Percentiles rank a stretch among this genome's conserved stretches.
Conservation (phyloP, 2,888 invertebrate genomes). For the Synanthedon formicaeformis region DNA sequence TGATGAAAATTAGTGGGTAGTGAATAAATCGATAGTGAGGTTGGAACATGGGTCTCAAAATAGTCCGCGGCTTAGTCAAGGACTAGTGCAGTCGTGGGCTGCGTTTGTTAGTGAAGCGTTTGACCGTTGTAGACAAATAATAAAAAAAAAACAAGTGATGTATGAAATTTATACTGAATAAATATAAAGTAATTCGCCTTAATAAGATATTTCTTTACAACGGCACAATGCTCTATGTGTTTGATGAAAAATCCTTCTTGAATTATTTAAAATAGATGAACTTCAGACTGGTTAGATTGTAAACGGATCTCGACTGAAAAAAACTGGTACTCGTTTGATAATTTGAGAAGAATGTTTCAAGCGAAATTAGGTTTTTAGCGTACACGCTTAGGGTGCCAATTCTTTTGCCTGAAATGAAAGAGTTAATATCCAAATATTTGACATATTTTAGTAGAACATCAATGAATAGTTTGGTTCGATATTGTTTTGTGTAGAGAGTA, state of each 20-base stretch:
- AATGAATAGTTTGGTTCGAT: slow-evolving; percentile 1
- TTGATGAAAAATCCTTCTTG: too few species aligned
- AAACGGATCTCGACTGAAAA: too few species aligned
- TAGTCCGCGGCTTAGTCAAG: slow-evolving; percentile 1
- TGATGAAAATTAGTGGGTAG: not conserved
- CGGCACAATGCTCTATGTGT: too few species aligned
- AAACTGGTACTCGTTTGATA: slow-evolving; percentile 2
- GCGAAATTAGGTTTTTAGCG: not conserved
- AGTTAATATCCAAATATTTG: not conserved
- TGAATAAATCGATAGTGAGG: slow-evolving; percentile 15
- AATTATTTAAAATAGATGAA: too few species aligned
- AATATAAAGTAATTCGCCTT: too few species aligned
- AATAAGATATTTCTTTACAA: too few species aligned
- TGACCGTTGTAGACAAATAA: not conserved
- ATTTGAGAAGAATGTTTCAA: slow-evolving; percentile 4
- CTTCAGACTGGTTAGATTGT: too few species aligned
- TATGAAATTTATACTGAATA: too few species aligned
- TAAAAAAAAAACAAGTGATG: too few species aligned
- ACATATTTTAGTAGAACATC: not conserved
- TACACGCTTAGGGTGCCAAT: slow-evolving; percentile 32
- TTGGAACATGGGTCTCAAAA: slow-evolving; percentile 44
- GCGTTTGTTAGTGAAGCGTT: not conserved
- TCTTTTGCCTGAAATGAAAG: slow-evolving; percentile 12
- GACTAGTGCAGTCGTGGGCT: not conserved
- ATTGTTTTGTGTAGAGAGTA: slow-evolving; percentile 5